Evolutionary conservation across 2,888 invertebrate genomes (phyloP).

Genomic region (Beris morrisii): DNA sequence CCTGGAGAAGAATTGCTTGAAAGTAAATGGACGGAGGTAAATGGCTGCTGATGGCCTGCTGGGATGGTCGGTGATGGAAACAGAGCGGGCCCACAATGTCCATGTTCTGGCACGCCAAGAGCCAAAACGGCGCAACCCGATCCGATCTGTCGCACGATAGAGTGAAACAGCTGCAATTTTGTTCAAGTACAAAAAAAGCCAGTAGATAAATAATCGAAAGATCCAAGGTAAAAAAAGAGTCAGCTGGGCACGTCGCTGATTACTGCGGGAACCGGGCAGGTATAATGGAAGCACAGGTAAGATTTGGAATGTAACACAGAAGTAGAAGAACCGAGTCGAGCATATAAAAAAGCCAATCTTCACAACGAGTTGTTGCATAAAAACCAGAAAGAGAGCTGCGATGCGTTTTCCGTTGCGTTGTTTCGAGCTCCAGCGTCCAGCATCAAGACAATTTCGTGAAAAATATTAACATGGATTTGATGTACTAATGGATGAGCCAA

Average conservation of each 20-base stretch:
- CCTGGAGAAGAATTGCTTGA: background rate
- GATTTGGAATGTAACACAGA: constrained; percentile 15
- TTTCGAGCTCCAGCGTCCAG: no score
- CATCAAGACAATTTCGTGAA: no score
- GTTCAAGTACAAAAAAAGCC: background rate
- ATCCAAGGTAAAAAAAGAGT: constrained; percentile 7
- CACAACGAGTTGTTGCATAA: no score
- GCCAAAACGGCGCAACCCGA: background rate
- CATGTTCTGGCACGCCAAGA: no score
- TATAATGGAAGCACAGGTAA: constrained; percentile 2
- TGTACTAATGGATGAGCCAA: no score
- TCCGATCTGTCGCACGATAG: background rate
- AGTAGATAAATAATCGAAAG: no score
- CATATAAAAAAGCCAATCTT: no score
- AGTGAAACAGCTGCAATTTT: constrained; percentile 27
- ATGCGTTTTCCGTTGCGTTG: no score
- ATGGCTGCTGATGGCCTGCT: constrained; percentile 17
- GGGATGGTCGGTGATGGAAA: constrained; percentile 13
- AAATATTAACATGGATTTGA: no score
- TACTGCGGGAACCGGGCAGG: background rate
- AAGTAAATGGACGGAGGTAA: background rate
- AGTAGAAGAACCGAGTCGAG: background rate
- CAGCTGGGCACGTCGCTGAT: constrained; percentile 15
- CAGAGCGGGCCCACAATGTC: constrained; percentile 6
- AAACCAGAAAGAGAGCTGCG: no score